These are phyloP conservation scores for Ernsta delagoae DNA, from an alignment of 2,888 invertebrate genomes.

Conservation along the genomic window DNA sequence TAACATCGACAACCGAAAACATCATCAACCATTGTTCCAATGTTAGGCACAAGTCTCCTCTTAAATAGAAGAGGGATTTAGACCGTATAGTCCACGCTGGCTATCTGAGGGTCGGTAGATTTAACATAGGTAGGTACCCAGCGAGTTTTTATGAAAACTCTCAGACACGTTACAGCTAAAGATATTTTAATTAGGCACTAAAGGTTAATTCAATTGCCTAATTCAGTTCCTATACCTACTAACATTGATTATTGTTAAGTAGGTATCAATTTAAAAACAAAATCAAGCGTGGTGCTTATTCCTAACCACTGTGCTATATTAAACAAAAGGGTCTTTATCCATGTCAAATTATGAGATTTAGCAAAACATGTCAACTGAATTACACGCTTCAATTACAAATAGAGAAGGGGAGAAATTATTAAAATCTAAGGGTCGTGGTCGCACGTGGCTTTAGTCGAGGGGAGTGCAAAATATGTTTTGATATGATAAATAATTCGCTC, in stretches of 20 bases:
- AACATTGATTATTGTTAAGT: not conserved
- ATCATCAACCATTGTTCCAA: too few species aligned
- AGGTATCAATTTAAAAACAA: not conserved
- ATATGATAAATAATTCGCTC: slow-evolving; percentile 69
- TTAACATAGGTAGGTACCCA: too few species aligned
- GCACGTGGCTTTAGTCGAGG: slow-evolving; percentile 60
- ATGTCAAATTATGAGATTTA: slow-evolving; percentile 79
- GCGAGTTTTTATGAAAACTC: too few species aligned
- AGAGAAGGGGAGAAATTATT: slow-evolving; percentile 55
- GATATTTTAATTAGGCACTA: too few species aligned
- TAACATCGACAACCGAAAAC: too few species aligned
- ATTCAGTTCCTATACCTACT: too few species aligned
- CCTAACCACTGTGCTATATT: slow-evolving; percentile 22
- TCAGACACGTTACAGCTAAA: too few species aligned
- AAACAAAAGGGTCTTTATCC: slow-evolving; percentile 53
- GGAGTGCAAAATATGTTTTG: slow-evolving; percentile 72
- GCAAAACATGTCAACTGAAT: slow-evolving; percentile 79
- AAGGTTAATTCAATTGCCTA: too few species aligned
- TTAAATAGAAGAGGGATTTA: too few species aligned
- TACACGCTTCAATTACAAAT: slow-evolving; percentile 77
- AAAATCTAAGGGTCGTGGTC: slow-evolving; percentile 51
- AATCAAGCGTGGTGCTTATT: not conserved
- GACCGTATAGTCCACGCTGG: too few species aligned
- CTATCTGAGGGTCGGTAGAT: too few species aligned
- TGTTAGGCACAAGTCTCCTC: too few species aligned